Base-by-base conservation (phyloP, 2,888 invertebrate species). In the Rhagium mordax region DNA sequence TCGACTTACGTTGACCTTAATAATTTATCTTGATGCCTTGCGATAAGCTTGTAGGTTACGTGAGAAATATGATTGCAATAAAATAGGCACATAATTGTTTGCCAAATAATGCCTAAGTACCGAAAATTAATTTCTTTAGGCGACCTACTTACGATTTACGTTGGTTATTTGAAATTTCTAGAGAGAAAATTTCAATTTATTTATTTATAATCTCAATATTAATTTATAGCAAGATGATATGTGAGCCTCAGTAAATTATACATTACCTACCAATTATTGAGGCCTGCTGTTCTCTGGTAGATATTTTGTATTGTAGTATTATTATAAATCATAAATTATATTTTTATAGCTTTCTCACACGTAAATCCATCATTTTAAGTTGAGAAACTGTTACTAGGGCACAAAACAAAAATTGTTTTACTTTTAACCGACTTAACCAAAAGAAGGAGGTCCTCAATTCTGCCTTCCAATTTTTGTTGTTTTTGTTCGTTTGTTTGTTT, bases 21-120 rank as follows among this genome's bases (percentile, higher is more conserved):
- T 41, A 33, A 33, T 41, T 41, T 4, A 41, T 41, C 41, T 6
- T 7, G 53, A 24, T 55, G 53, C 2, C 21, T 24, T 27, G 13
- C 15, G 55, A 7, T 27, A 57, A 15, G 15, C 8, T 55, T 15
- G 24, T 24, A n/a, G 15, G 27, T 57, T 27, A 16, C 15, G 15
- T 55, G 55, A 55, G n/a, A 24, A 57, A 57, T 57, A 27, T 57
- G n/a, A 24, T 41, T 41, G 16, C 55, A 27, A 57, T 27, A 27
- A 24, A n/a, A 41, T 2, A 57, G 16, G 4, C 13, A 24, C 24
- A 21, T 57, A n/a, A 57, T 57, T 15, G 24, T 15, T 57, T 27
- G 55, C n/a, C 41, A 41, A 41, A n/a, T 53, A 57, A 27, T 57
- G 15, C 15, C 8, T 27, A 21, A 57, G 27, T 27, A 24, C 55